phyloP scores from a whole-genome alignment of 35 echinoderm and acorn worm genomes.

The Stichopus chloronotus region DNA sequence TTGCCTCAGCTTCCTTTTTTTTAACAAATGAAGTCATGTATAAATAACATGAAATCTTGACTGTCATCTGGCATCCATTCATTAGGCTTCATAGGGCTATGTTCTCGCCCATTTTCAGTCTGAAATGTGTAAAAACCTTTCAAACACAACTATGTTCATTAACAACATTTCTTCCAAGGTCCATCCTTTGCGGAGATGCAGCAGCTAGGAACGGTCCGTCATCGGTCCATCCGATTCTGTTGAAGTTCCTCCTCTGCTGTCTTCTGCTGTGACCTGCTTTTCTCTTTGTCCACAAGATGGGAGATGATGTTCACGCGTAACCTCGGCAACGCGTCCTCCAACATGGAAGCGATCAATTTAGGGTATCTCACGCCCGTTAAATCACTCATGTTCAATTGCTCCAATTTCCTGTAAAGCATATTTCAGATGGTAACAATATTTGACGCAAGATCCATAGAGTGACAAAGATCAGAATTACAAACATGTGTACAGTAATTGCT shows the following conservation, averaged over 20 bases:
- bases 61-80: too few species aligned
- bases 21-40: too few species aligned
- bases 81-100: too few species aligned
- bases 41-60: too few species aligned
- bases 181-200: too few species aligned
- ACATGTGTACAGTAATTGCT: background rate
- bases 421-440: background rate
- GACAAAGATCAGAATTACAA: background rate
- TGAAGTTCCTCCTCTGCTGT: background rate
- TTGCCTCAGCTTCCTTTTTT: too few species aligned
- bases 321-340: slow-evolving; percentile 19
- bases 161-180: too few species aligned
- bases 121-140: too few species aligned
- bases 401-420: slow-evolving; percentile 15
- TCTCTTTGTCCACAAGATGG: background rate
- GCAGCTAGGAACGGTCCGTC: too few species aligned
- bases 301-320: slow-evolving; percentile 38
- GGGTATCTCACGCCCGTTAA: slow-evolving; percentile 21
- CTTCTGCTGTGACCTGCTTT: background rate
- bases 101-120: too few species aligned
- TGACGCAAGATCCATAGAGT: background rate
- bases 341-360: slow-evolving; percentile 18
- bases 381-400: slow-evolving; percentile 43
- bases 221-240: background rate
- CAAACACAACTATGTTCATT: too few species aligned